Percentiles rank a stretch among this genome's conserved stretches.
phyloP scores from a whole-genome alignment of 1,140 invertebrate genomes.

The Paraescarpia echinospica region DNA sequence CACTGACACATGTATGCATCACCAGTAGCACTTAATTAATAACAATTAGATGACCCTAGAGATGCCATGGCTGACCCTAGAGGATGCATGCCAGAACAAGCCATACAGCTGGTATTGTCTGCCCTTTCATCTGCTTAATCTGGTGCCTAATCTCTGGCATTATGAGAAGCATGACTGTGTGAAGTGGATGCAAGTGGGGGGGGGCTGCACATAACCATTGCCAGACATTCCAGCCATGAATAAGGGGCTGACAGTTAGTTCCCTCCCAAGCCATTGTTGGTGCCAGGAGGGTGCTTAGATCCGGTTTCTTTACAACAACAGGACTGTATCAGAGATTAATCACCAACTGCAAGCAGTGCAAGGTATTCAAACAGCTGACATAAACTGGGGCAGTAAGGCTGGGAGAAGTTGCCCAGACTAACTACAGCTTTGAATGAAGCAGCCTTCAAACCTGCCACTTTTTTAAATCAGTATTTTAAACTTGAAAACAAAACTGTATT shows the following conservation, averaged over 20 bases:
- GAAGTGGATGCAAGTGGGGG: not conserved
- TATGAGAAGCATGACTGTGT: not conserved
- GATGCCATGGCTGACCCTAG: not conserved
- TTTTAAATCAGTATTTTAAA: no score
- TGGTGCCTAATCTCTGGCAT: not conserved
- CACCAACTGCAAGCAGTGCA: not conserved
- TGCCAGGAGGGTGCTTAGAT: not conserved
- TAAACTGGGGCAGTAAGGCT: not conserved
- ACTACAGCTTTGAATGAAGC: not conserved
- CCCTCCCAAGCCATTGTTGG: not conserved
- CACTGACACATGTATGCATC: not conserved
- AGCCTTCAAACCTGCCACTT: not conserved
- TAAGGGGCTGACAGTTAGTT: not conserved
- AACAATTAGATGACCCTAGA: not conserved
- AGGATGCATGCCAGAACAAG: not conserved
- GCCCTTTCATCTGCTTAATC: not conserved
- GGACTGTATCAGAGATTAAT: not conserved
- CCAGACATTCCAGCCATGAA: not conserved
- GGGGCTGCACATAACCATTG: not conserved
- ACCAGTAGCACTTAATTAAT: not conserved
- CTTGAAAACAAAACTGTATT: no score
- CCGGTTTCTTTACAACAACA: slow-evolving; percentile 1
- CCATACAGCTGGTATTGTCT: not conserved
- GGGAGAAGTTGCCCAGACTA: not conserved
- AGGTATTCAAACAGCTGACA: not conserved